phyloP scores from a whole-genome alignment of 1,140 invertebrate species.

The Drosophila busckii region DNA sequence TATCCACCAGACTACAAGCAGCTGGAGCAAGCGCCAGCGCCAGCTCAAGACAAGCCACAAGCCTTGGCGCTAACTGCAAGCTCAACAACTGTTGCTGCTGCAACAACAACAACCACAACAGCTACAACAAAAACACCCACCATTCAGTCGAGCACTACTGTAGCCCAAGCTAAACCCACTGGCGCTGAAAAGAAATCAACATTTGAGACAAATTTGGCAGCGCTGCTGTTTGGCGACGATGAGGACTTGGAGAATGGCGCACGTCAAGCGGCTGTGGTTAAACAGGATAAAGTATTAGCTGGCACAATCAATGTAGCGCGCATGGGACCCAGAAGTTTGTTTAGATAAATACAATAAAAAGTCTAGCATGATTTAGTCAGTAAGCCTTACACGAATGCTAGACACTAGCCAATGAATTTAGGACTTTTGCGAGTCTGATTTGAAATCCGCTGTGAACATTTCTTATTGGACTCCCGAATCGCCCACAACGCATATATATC shows the following conservation, averaged over 20 bases:
- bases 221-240: constrained; percentile 69
- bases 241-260: constrained; percentile 55
- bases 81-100: constrained; percentile 11
- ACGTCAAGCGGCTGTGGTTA: constrained; percentile 34
- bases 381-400: constrained; percentile 23
- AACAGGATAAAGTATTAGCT: constrained; percentile 17
- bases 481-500: constrained; percentile 28
- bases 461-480: constrained; percentile 79
- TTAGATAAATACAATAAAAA: constrained; percentile 42
- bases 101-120: constrained; percentile 24
- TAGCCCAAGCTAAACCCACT: constrained; percentile 22
- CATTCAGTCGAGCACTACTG: constrained; percentile 21
- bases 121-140: constrained; percentile 29
- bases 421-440: constrained; percentile 78
- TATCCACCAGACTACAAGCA: constrained; percentile 78
- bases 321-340: constrained; percentile 66
- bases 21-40: constrained; percentile 34
- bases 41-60: constrained; percentile 35
- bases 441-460: constrained; percentile 48
- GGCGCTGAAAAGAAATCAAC: constrained; percentile 53
- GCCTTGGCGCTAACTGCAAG: constrained; percentile 39
- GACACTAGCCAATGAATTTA: constrained; percentile 30
- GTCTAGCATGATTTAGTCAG: constrained; percentile 47
- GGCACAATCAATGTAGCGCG: constrained; percentile 61
- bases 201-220: constrained; percentile 72